Percentiles rank a stretch among this genome's conserved stretches.
These are phyloP conservation scores for Potorous gilbertii DNA, from an alignment of 2,797 vertebrate genomes.

Conservation along the genomic window DNA sequence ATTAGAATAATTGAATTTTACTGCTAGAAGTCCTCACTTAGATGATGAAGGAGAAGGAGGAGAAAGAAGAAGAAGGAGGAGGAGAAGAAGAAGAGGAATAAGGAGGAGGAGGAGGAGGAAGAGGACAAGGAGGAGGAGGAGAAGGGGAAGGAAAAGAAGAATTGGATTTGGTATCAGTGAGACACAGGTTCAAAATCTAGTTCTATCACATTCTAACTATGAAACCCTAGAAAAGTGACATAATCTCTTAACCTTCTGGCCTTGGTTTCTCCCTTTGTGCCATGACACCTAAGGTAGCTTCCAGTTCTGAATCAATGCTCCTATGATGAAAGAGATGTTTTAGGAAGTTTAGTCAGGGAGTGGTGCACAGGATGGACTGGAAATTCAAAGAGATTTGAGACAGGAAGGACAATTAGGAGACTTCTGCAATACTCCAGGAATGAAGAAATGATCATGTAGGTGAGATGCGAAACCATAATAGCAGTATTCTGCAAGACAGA, in stretches of 20 bases:
- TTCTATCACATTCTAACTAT: not conserved
- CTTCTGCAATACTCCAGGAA: not conserved
- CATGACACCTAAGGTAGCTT: not conserved
- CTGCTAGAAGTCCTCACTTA: not conserved
- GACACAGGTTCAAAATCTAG: not conserved
- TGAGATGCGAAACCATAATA: not conserved
- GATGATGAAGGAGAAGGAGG: not conserved
- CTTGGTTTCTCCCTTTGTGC: not conserved
- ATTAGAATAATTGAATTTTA: not conserved
- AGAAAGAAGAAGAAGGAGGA: too few relatives aligned
- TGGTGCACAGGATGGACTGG: not conserved
- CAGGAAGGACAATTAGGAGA: not conserved
- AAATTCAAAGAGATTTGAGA: not conserved
- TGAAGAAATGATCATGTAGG: not conserved
- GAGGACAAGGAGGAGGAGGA: too few relatives aligned
- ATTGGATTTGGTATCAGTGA: not conserved
- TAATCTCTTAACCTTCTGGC: not conserved
- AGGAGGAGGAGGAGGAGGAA: not conserved
- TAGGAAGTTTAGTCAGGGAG: not conserved
- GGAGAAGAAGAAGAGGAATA: too few relatives aligned
- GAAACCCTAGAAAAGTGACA: not conserved
- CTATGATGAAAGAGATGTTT: not conserved
- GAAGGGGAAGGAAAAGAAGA: not conserved
- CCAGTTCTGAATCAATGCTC: not conserved
- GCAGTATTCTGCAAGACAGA: not conserved